A percentile compares a stretch with the other conserved stretches of the same genome.
Conservation (phyloP, 1,140 invertebrate genomes). For the Lepidurus arcticus region DNA sequence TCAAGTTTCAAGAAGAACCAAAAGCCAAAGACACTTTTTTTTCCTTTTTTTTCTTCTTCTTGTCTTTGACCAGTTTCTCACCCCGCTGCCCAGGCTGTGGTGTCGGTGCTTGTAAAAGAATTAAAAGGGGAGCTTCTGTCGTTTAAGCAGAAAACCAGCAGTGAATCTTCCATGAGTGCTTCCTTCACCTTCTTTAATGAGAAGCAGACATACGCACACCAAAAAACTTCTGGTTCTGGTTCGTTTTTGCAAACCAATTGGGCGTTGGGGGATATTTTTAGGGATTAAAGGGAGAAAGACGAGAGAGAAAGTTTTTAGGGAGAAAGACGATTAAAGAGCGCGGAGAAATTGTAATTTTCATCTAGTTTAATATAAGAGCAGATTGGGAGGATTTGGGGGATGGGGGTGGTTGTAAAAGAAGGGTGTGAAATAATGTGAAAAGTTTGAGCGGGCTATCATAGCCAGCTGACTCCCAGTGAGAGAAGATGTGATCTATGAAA, state of each 20-base stretch:
- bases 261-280: not conserved
- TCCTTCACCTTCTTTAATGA: constrained; percentile 4
- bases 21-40: constrained; percentile 7
- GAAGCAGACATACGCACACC: not conserved
- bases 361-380: not conserved
- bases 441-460: not conserved
- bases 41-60: not conserved
- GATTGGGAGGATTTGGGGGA: not conserved
- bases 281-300: too few species aligned
- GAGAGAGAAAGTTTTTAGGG: too few species aligned
- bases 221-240: too few species aligned
- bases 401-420: not conserved
- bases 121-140: not conserved
- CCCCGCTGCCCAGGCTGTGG: not conserved
- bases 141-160: constrained; percentile 9
- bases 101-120: not conserved
- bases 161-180: not conserved
- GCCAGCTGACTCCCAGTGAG: constrained; percentile 2
- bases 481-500: constrained; percentile 18
- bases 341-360: not conserved
- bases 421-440: constrained; percentile 15
- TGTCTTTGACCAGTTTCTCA: not conserved
- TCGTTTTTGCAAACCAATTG: not conserved
- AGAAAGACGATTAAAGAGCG: not conserved
- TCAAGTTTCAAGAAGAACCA: not conserved